Evolutionary conservation across 2,113 vertebrate genomes (phyloP).

Genomic region (Myrmophylax atrothorax): DNA sequence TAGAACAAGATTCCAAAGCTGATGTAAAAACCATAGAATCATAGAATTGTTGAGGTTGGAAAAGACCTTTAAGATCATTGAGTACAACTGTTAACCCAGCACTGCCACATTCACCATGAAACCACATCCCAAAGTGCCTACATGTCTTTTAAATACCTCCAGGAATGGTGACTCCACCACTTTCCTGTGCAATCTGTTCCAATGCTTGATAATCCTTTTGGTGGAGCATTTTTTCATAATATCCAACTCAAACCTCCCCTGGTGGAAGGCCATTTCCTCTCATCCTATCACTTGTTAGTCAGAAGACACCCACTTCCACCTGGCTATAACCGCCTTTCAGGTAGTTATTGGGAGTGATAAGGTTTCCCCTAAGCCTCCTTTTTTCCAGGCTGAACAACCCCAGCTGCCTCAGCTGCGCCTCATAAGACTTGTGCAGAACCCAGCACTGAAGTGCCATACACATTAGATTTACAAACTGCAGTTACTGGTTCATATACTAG

Average conservation of each 20-base stretch:
- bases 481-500: background rate
- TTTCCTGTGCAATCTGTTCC: background rate
- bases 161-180: background rate
- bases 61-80: background rate
- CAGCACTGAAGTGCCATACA: background rate
- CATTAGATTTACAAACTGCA: background rate
- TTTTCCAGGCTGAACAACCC: background rate
- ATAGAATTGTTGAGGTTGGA: background rate
- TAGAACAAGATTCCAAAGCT: background rate
- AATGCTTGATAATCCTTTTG: background rate
- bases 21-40: background rate
- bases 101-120: background rate
- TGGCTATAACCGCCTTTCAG: background rate
- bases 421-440: background rate
- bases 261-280: background rate
- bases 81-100: background rate
- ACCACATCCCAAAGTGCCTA: background rate
- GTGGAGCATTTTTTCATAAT: background rate
- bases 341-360: rapidly evolving
- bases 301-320: background rate
- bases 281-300: background rate
- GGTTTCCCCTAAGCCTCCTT: background rate
- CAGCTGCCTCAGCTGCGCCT: background rate
- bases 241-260: background rate
- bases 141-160: background rate